These are phyloP conservation scores for Microcebus tavaratra DNA, from an alignment of 2,113 vertebrate genomes.

Conservation along the genomic window DNA sequence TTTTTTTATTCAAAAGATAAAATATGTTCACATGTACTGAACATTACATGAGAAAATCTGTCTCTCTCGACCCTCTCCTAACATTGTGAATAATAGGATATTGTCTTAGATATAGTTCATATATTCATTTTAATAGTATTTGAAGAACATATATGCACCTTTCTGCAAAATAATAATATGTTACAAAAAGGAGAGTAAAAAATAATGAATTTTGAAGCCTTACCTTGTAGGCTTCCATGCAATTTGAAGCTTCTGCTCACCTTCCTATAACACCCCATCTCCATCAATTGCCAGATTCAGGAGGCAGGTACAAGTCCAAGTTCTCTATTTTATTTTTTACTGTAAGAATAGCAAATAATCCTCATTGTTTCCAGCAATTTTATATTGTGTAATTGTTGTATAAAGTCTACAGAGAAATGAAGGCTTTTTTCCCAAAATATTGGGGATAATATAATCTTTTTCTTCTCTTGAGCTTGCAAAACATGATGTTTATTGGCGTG, in stretches of 20 bases:
- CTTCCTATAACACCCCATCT: neutral
- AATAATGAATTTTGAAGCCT: neutral
- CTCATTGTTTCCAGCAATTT: neutral
- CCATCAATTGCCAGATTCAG: neutral
- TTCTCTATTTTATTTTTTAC: neutral
- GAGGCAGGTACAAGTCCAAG: neutral
- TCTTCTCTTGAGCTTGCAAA: neutral
- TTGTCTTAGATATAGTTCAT: neutral
- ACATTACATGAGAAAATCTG: neutral
- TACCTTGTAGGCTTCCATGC: too few relatives aligned
- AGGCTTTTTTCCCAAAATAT: neutral
- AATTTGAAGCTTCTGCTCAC: neutral
- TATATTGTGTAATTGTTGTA: neutral
- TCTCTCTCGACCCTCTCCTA: neutral
- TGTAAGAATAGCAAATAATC: neutral
- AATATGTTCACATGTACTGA: neutral
- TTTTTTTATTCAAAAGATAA: neutral
- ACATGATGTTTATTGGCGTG: neutral
- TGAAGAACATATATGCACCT: neutral
- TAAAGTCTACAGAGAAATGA: neutral
- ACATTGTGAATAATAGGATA: neutral
- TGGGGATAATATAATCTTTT: neutral
- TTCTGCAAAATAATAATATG: neutral
- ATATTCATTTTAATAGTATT: neutral
- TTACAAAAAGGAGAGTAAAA: neutral